Conservation (phyloP, 2,797 vertebrate species). For the Platalea minor region DNA sequence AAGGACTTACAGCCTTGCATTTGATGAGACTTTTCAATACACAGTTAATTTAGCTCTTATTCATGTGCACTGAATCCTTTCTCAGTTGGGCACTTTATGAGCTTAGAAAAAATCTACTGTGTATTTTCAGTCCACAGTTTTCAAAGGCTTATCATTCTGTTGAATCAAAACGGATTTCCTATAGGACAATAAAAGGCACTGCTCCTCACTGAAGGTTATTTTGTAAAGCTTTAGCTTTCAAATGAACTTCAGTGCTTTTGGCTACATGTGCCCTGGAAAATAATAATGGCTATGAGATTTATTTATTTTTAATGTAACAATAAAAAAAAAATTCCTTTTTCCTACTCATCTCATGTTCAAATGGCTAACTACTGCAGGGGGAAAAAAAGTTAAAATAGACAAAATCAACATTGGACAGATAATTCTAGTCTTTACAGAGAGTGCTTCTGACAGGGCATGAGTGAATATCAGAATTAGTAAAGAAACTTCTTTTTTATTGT, state of each 20-base stretch:
- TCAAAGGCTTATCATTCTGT: constrained; percentile 40
- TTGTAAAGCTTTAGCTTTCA: constrained; percentile 10
- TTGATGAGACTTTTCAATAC: neutral
- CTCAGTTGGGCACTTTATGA: neutral
- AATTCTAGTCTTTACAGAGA: neutral
- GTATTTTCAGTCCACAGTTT: constrained; percentile 4
- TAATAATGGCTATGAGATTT: neutral
- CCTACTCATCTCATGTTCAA: neutral
- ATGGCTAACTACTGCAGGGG: neutral
- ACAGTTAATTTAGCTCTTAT: constrained; percentile 37
- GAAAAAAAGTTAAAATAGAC: neutral
- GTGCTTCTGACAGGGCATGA: neutral
- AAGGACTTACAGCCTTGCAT: neutral
- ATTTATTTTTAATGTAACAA: neutral
- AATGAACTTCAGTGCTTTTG: neutral
- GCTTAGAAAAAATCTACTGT: neutral
- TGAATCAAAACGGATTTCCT: constrained; percentile 20
- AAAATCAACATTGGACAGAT: neutral
- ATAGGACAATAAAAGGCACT: neutral
- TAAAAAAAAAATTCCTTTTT: neutral
- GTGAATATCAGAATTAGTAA: neutral
- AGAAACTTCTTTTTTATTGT: neutral
- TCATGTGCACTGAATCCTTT: constrained; percentile 25
- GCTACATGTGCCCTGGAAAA: neutral
- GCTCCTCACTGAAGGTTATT: neutral